Evolutionary conservation across 2,113 vertebrate species (phyloP), one percentile per base, ranked within the genome.

Genomic region (Dolichallabes microphthalmus): DNA sequence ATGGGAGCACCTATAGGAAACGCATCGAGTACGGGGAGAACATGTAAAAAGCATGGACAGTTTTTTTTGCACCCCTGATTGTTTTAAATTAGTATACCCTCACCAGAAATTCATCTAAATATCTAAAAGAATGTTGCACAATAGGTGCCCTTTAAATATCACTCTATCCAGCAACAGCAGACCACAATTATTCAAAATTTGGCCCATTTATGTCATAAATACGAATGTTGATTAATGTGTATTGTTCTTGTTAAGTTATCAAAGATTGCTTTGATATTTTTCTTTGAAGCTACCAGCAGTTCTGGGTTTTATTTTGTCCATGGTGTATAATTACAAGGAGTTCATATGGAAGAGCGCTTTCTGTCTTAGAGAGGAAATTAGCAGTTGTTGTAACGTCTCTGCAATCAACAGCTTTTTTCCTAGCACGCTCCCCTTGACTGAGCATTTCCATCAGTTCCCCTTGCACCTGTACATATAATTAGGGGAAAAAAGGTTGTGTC

Each of bases 311-410:
- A 73, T 73, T 73, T 22, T 50, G 20, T 52, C 22, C 1, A 68
- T 66, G 80, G 27, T 63, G 58, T 64, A 39, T 76, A 76, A 84
- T 76, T 75, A 60, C 17, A 52, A 61, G n/a, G 39, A 76, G 52
- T 61, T 61, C 4, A 14, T 63, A 32, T 63, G 58, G 9, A 76
- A 19, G 20, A 57, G 7, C 22, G 39, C 1, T 73, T 73, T 58
- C 71, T 17, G 14, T 82, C 68, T 39, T 22, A 58, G 22, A 35
- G 53, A 22, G 50, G 50, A 32, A 73, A 57, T 69, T 60, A 58
- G 9, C 53, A 58, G 68, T 10, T 58, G 55, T 73, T 58, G 27
- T 15, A 39, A 13, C 27, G 30, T 17, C 25, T 57, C 39, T 52
- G 63, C 64, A 71, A 57, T 82, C 30, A 58, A 82, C 64, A 82